A percentile compares a stretch with the other conserved stretches of the same genome.
Conservation (phyloP, 2,797 vertebrate species). For the Eupleurogrammus muticus region DNA sequence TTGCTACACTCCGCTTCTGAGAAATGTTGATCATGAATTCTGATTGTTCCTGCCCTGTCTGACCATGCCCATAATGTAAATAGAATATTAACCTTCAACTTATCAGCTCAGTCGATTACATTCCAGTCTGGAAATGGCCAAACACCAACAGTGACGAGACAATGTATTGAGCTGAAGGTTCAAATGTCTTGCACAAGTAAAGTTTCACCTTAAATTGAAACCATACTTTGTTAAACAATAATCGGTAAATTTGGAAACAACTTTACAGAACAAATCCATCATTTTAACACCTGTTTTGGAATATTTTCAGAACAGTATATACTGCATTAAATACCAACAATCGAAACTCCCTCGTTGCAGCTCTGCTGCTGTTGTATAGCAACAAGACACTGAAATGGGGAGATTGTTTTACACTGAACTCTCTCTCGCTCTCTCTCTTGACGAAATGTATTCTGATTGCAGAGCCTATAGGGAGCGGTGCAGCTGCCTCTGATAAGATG, state of each 20-base stretch:
- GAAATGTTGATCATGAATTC: not conserved
- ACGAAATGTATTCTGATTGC: constrained; percentile 74
- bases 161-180: not conserved
- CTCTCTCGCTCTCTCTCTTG: constrained; percentile 22
- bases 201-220: not conserved
- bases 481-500: constrained; percentile 70
- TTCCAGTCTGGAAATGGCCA: not conserved
- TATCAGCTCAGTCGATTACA: not conserved
- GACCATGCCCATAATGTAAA: not conserved
- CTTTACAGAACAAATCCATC: not conserved
- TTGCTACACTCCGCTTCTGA: too few relatives aligned
- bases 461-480: constrained; percentile 50
- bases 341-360: not conserved
- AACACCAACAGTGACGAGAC: not conserved
- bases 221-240: not conserved
- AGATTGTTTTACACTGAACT: not conserved
- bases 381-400: constrained; percentile 32
- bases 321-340: not conserved
- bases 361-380: constrained; percentile 25
- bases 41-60: not conserved
- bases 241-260: not conserved
- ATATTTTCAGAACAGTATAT: not conserved
- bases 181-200: not conserved
- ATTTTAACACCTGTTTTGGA: constrained; percentile 5
- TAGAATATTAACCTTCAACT: not conserved